Evolutionary conservation across 1,140 invertebrate genomes (phyloP), one percentile per base, ranked within the genome.

Genomic region (Zaprionus capensis): DNA sequence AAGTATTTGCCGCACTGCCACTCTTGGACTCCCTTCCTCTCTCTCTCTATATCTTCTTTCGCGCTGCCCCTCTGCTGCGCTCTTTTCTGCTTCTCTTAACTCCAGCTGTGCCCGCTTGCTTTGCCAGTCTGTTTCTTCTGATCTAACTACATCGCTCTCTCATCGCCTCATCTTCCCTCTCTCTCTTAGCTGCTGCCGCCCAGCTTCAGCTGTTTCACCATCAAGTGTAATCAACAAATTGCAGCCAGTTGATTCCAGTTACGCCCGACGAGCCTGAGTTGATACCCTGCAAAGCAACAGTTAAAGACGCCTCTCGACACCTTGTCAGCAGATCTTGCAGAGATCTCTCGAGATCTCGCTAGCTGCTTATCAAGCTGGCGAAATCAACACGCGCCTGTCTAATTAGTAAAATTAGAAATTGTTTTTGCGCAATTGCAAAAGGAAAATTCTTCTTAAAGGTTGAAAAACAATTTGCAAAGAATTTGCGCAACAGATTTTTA

Each of bases 201-300:
- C 20, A 22, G 6, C 9, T 11, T 24, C 20, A 5, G 9, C 20
- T 22, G 46, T 11, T 20, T 9, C 17, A 2, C 17, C 46, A 62
- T 53, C 58, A 38, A 62, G 22, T 51, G 67, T 53, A 70, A 69
- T 68, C 66, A 68, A 28, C 53, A 31, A 61, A 69, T 69, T 61
- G 44, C 17, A 34, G 61, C n/a, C 41, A 63, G n/a, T 49, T 24
- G 15, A 24, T 51, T 51, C 46, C 46, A 51, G 46, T 24, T 51
- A 24, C 41, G 41, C 41, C 41, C 38, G 38, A 15, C 38, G n/a
- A 34, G 31, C 15, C 15, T 49, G 7, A 17, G 7, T 51, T 51
- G 46, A 51, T 51, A 51, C 46, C 46, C 46, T 51, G 11, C 46
- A 49, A 15, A 6, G 38, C 15, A 22, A 11, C 46, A 49, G 20